Evolutionary conservation across 2,113 vertebrate genomes (phyloP).

Genomic region (Isichthys henryi): DNA sequence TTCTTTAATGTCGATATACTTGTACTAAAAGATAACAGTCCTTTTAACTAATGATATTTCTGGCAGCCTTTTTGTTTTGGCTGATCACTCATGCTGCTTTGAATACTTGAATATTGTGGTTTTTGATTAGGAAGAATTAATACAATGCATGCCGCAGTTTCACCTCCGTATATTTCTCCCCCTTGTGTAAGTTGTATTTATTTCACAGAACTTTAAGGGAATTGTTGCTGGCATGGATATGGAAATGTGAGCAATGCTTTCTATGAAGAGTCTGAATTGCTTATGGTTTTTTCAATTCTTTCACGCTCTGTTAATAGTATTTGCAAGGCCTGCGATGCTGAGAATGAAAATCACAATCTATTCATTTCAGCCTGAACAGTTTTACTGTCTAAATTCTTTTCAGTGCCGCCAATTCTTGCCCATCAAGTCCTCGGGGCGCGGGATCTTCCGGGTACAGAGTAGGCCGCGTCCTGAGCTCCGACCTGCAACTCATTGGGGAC

Average conservation of each 20-base stretch:
- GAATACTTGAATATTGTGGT: not conserved
- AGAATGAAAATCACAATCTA: not conserved
- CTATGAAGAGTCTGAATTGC: not conserved
- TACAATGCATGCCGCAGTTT: not conserved
- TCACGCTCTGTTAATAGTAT: not conserved
- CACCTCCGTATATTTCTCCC: not conserved
- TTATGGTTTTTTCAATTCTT: not conserved
- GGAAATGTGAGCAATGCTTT: not conserved
- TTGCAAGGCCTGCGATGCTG: not conserved
- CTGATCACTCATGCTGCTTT: not conserved
- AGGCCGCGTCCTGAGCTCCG: slow-evolving; percentile 79
- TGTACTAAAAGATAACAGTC: not conserved
- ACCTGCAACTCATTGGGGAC: slow-evolving; percentile 83
- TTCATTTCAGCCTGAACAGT: not conserved
- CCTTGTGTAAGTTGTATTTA: not conserved
- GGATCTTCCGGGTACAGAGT: slow-evolving; percentile 92
- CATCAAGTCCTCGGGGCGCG: slow-evolving; percentile 91
- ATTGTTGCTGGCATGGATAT: not conserved
- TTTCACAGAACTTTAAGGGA: not conserved
- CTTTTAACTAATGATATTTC: not conserved
- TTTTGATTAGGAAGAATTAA: not conserved
- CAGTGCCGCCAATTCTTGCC: slow-evolving; percentile 97
- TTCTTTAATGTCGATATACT: not conserved
- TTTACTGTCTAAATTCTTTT: slow-evolving; percentile 14
- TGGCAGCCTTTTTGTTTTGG: not conserved